Base-by-base conservation (phyloP, 2,113 vertebrate species). In the Peucedramus taeniatus region DNA sequence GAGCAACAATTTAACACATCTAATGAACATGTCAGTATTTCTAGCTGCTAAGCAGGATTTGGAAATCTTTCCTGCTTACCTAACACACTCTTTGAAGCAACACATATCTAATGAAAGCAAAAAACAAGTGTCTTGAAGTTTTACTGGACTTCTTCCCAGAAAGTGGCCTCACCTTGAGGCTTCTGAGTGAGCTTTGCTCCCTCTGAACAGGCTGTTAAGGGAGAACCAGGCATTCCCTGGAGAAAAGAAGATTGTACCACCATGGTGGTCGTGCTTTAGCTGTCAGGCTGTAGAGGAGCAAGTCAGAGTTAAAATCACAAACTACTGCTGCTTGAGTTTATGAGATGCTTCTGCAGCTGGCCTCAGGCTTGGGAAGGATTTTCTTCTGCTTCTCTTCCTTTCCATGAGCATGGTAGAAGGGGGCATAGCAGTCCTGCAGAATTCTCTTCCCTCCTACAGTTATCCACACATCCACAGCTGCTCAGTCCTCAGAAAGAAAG, bases 341-440 rank as follows among this genome's bases (percentile, higher is more conserved):
- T 2, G 3, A 63, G 50, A 57, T 81, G 21, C 3, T 87, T 75
- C 65, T 78, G 74, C 56, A 89, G 33, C 44, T 75, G n/a, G 27
- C 17, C 30, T 89, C 7, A 45, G n/a, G 16, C 21, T 40, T 56
- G 24, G n/a, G 61, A 79, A 90, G 24, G 7, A 11, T 44, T 26
- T 44, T 93, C 10, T 61, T 69, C 61, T 78, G 24, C 27, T 86
- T 26, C 9, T 64, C 21, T 60, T 66, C 33, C 27, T 85, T 82
- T 50, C n/a, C 27, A 9, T 44, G 19, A 49, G 5, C 0, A 0
- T 30, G 37, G 59, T 42, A 31, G 7, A 23, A 0, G 2, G 1
- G 4, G 9, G 6, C 22, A 37, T 1, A 53, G 30, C 0, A 0
- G 8, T 51, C 74, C 51, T 79, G 23, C 30, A 79, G 57, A 68